A percentile compares a stretch with the other conserved stretches of the same genome.
Conservation (phyloP, 2,888 invertebrate species). For the Smittia sp. region DNA sequence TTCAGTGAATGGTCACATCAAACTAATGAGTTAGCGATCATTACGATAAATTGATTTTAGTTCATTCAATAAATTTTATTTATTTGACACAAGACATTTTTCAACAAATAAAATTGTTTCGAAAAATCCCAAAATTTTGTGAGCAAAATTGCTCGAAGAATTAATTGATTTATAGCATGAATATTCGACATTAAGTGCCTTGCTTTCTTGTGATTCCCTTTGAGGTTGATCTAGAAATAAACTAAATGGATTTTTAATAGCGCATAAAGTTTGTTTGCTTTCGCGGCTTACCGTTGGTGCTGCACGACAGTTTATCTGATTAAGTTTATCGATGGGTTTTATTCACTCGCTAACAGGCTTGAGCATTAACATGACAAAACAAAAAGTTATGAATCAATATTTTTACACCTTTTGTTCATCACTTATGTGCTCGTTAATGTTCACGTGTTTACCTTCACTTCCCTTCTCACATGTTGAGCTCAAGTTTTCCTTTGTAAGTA, state of each 20-base stretch:
- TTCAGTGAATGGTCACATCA: conserved; percentile 7
- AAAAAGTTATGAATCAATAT: conserved; percentile 31
- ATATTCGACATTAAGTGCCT: conserved; percentile 10
- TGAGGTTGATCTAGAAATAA: conserved; percentile 17
- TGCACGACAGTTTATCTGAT: too few species aligned
- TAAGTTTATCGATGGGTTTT: not conserved
- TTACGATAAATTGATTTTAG: not conserved
- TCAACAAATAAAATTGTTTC: too few species aligned
- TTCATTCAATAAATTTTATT: not conserved
- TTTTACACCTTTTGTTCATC: conserved; percentile 32
- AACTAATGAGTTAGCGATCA: conserved; percentile 18
- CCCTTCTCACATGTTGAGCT: not conserved
- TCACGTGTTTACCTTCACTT: not conserved
- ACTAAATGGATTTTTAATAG: conserved; percentile 37
- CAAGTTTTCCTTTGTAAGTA: not conserved
- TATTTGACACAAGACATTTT: too few species aligned
- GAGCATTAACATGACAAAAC: conserved; percentile 18
- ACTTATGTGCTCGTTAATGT: conserved; percentile 9
- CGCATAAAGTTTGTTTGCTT: not conserved
- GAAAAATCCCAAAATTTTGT: too few species aligned
- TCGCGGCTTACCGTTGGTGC: not conserved
- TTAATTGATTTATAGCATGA: conserved; percentile 40
- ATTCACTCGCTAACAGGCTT: not conserved
- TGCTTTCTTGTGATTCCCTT: not conserved
- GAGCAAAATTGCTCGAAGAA: not conserved